Conservation (phyloP, 2,797 vertebrate species). For the Parotocinclus haroldoi region DNA sequence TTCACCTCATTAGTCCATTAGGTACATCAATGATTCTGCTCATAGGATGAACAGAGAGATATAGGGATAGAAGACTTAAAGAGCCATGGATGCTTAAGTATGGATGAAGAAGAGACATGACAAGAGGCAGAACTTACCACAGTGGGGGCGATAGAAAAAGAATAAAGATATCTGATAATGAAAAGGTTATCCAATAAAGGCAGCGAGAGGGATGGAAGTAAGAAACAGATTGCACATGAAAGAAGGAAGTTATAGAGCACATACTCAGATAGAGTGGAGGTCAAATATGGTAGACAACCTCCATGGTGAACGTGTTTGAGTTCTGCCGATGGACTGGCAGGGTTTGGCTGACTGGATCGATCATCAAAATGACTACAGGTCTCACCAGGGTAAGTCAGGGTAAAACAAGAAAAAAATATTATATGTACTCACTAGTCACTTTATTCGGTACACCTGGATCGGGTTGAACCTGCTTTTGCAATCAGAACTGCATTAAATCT, state of each 20-base stretch:
- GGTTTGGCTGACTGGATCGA: no score
- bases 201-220: background rate
- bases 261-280: conserved; percentile 6
- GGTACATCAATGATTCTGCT: conserved; percentile 56
- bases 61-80: conserved; percentile 25
- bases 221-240: conserved; percentile 12
- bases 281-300: background rate
- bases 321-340: no score
- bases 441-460: no score
- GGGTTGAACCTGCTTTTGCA: no score
- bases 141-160: conserved; percentile 16
- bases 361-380: no score
- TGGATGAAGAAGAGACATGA: conserved; percentile 5
- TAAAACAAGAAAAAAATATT: no score
- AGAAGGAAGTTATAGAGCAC: conserved; percentile 2
- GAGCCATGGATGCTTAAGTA: conserved; percentile 3
- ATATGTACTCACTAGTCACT: no score
- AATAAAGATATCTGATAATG: background rate
- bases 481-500: no score
- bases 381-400: no score
- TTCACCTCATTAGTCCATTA: conserved; percentile 73
- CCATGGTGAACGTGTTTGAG: no score
- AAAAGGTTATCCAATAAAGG: background rate
- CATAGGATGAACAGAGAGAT: conserved; percentile 49
- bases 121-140: conserved; percentile 14